Evolutionary conservation across 2,888 invertebrate species (phyloP).

Genomic region (Eristalis intricaria): DNA sequence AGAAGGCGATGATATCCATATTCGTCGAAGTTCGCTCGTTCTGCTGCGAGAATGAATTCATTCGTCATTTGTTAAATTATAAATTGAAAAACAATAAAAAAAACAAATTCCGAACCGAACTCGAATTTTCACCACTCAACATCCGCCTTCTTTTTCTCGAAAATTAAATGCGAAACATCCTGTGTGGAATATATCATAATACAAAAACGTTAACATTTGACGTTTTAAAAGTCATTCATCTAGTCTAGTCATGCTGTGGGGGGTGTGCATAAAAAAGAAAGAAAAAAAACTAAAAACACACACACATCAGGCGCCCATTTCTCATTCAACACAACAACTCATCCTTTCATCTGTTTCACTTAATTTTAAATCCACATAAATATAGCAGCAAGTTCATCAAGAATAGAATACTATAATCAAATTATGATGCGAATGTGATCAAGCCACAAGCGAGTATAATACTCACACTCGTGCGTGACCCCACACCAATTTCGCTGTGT

Average conservation of each 20-base stretch:
- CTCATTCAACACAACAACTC: constrained; percentile 1
- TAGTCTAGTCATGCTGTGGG: not conserved
- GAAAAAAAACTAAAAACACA: not conserved
- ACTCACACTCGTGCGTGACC: constrained; percentile 28
- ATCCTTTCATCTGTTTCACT: not conserved
- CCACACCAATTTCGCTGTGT: constrained; percentile 31
- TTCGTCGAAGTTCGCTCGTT: no score
- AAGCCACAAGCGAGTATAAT: constrained; percentile 18
- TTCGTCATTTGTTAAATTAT: no score
- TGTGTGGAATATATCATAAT: not conserved
- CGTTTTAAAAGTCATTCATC: not conserved
- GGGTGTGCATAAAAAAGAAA: not conserved
- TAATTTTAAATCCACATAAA: constrained; percentile 1
- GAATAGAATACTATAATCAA: constrained; percentile 37
- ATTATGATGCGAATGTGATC: constrained; percentile 38
- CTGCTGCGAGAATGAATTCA: no score
- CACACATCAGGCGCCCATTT: not conserved
- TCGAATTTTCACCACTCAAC: no score
- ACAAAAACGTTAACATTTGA: not conserved
- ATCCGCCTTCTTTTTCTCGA: no score
- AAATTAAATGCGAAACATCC: not conserved
- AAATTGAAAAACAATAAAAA: no score
- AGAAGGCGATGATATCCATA: no score
- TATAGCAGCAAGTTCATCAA: constrained; percentile 19
- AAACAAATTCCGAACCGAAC: no score